phyloP scores from a whole-genome alignment of 1,140 invertebrate species.

The Parapsyche elsis region DNA sequence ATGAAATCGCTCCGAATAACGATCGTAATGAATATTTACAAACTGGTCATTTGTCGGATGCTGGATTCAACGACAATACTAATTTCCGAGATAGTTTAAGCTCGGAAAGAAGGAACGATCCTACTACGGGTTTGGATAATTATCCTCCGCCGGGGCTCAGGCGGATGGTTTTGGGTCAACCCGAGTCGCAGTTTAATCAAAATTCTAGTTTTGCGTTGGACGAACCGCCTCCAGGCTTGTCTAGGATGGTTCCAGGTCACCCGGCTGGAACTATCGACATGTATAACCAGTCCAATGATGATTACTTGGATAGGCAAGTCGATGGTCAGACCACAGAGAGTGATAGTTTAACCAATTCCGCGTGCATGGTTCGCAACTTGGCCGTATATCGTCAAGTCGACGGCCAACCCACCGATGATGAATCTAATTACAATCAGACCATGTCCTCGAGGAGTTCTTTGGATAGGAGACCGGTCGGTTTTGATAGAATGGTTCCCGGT shows the following conservation, averaged over 20 bases:
- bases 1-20: slow-evolving; percentile 72
- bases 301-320: slow-evolving; percentile 65
- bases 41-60: slow-evolving; percentile 75
- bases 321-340: slow-evolving; percentile 64
- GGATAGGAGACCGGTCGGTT: slow-evolving; percentile 61
- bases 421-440: slow-evolving; percentile 58
- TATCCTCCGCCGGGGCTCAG: slow-evolving; percentile 72
- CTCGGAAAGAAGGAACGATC: slow-evolving; percentile 48
- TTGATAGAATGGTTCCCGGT: slow-evolving; percentile 66
- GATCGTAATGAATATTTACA: slow-evolving; percentile 79
- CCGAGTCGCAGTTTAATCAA: slow-evolving; percentile 69
- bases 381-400: slow-evolving; percentile 62
- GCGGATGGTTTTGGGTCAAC: slow-evolving; percentile 73
- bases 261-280: slow-evolving; percentile 60
- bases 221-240: slow-evolving; percentile 68
- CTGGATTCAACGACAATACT: slow-evolving; percentile 64
- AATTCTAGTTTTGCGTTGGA: slow-evolving; percentile 65
- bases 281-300: slow-evolving; percentile 62
- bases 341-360: slow-evolving; percentile 56
- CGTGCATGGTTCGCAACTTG: slow-evolving; percentile 46
- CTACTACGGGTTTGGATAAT: slow-evolving; percentile 63
- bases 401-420: slow-evolving; percentile 63
- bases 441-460: slow-evolving; percentile 57
- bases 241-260: slow-evolving; percentile 71
- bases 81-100: slow-evolving; percentile 39